These are phyloP conservation scores for Junonia oenone DNA, from an alignment of 2,888 invertebrate genomes.

Conservation along the genomic window DNA sequence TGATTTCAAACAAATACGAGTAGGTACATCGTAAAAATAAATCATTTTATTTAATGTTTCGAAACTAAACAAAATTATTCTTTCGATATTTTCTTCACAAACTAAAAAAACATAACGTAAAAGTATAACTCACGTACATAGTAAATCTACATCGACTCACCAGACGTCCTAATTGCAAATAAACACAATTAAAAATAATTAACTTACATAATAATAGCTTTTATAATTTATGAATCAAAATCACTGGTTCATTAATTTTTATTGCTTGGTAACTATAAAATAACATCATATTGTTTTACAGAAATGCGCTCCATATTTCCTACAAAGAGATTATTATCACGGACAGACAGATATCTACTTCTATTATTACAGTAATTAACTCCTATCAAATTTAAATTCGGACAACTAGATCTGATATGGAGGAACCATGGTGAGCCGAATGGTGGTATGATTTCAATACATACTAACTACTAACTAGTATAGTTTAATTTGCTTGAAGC, in stretches of 20 bases:
- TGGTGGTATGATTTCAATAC: not conserved
- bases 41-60: too few species aligned
- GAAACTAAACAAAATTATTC: too few species aligned
- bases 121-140: not conserved
- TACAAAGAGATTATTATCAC: slow-evolving; percentile 18
- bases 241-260: slow-evolving; percentile 26
- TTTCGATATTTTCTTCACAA: not conserved
- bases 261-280: slow-evolving; percentile 26
- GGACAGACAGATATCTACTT: slow-evolving; percentile 14
- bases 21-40: not conserved
- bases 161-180: slow-evolving; percentile 20
- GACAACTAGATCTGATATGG: slow-evolving; percentile 12
- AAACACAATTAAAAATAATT: slow-evolving; percentile 23
- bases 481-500: too few species aligned
- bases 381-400: slow-evolving; percentile 19
- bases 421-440: slow-evolving; percentile 13
- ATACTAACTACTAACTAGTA: not conserved
- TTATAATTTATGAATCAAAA: slow-evolving; percentile 25
- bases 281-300: slow-evolving; percentile 23
- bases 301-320: slow-evolving; percentile 17
- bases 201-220: slow-evolving; percentile 28
- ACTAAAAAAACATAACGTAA: not conserved
- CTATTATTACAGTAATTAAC: slow-evolving; percentile 20
- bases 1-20: too few species aligned
- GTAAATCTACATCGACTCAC: not conserved